Conservation (phyloP, 2,113 vertebrate species). For the Pluvianellus socialis region DNA sequence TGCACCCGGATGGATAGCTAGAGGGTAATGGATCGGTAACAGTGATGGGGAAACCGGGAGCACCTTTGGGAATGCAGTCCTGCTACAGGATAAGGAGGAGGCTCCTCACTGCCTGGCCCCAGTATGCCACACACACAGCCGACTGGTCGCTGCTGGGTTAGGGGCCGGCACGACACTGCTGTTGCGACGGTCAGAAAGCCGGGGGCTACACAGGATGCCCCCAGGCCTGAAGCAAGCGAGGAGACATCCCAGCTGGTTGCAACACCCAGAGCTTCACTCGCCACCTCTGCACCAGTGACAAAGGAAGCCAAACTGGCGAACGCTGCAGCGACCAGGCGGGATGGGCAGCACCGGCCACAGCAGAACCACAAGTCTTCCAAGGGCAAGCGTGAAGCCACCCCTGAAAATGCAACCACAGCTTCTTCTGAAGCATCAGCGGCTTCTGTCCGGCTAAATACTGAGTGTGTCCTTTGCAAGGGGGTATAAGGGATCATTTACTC, state of each 20-base stretch:
- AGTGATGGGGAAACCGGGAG: not conserved
- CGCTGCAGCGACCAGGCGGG: not conserved
- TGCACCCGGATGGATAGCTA: not conserved
- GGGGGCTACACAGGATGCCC: rapidly evolving
- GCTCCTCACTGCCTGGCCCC: not conserved
- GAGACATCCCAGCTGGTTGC: not conserved
- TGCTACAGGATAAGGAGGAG: not conserved
- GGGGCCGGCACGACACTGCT: not conserved
- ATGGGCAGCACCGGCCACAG: not conserved
- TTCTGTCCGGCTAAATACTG: not conserved
- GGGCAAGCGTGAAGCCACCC: not conserved
- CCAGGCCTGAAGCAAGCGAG: not conserved
- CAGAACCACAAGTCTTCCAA: rapidly evolving
- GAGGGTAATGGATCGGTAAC: not conserved
- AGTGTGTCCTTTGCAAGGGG: not conserved
- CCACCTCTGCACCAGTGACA: not conserved
- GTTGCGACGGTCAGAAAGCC: not conserved
- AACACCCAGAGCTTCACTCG: not conserved
- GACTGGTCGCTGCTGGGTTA: not conserved
- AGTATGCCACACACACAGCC: too few species aligned
- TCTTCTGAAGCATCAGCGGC: not conserved
- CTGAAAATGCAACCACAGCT: not conserved
- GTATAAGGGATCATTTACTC: not conserved
- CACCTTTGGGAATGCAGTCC: not conserved
- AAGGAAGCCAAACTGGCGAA: not conserved